Evolutionary conservation across 2,797 vertebrate species (phyloP), one percentile per base, ranked within the genome.

Genomic region (Glyptemys insculpta): DNA sequence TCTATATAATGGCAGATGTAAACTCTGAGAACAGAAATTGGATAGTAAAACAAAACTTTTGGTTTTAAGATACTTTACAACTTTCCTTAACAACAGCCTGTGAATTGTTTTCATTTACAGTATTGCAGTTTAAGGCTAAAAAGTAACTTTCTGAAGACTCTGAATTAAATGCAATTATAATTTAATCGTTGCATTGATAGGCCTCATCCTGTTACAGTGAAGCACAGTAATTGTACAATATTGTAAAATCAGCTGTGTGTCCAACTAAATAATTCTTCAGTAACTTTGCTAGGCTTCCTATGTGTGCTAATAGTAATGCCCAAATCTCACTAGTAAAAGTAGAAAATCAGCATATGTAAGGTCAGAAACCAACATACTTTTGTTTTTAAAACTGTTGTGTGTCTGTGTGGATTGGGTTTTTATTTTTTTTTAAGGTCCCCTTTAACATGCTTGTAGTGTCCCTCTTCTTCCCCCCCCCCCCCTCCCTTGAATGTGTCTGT

Each of bases 11-110:
- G 29, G 29, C 27, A 29, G 0, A 10, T 84, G 31, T 59, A 49
- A 5, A 12, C 31, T 0, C 0, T 41, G 37, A 81, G 76, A 50
- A 37, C 65, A 72, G 49, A 72, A 16, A 59, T 18, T 3, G 12
- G 50, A 65, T 27, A 54, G 31, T n/a, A 53, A 56, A 52, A 54
- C 5, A 12, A 21, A 68, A 68, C n/a, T 68, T 37, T 37, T n/a
- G 62, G 59, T 65, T 34, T 65, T n/a, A 65, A 65, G 62, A n/a
- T 34, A 65, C n/a, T n/a, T 34, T n/a, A 65, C 16, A 68, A 9
- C 62, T 68, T 68, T 21, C 18, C 34, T 68, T 68, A 68, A 37
- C 12, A 59, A 31, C 31, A 62, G 59, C 18, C 62, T 65, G 5
- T 65, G 62, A 65, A 19, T 65, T 65, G n/a, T 68, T 68, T 65